Evolutionary conservation across 1,140 invertebrate genomes (phyloP), one percentile per base, ranked within the genome.

Genomic region (Scaptomyza pallida): DNA sequence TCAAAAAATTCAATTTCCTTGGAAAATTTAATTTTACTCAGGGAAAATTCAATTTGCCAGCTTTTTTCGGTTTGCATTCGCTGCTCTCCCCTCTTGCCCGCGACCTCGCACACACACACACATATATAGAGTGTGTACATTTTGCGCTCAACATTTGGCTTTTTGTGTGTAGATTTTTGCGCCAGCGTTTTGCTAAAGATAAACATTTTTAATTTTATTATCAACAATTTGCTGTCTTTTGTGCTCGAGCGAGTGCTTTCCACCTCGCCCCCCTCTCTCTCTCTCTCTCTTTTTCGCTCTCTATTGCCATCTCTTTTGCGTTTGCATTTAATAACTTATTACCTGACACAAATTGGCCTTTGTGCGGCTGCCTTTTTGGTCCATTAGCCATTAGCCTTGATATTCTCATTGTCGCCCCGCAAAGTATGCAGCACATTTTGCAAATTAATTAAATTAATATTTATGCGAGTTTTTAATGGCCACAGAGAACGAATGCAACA

Each of bases 1-100:
- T 88, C 82, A 88, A 88, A 88, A 88, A 88, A 88, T 88, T 88
- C 82, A 88, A 88, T 88, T 88, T 88, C 82, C 82, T 88, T 88
- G 82, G 82, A 88, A 86, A 86, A 88, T 88, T 88, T 88, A 88
- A 88, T 88, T 88, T 88, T 88, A 68, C 78, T 88, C 83, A 82
- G 72, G 78, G 83, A 88, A 88, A 88, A 88, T 88, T 88, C 83
- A 88, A 88, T 88, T 88, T 88, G 82, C 78, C 67, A 63, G 82
- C 80, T 85, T 83, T 78, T 78, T 78, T 79, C 41, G 73, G 75
- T 75, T 64, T 47, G 70, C 5, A 5, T 75, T 64, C 60, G 43
- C 57, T 50, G n/a, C 55, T 51, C 44, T 19, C 76, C 30, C 19
- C 55, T 12, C 26, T 41, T n/a, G n/a, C n/a, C n/a, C 35, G 35